These are phyloP conservation scores for Magallana gigas DNA, from an alignment of 1,140 invertebrate species.

Conservation along the genomic window DNA sequence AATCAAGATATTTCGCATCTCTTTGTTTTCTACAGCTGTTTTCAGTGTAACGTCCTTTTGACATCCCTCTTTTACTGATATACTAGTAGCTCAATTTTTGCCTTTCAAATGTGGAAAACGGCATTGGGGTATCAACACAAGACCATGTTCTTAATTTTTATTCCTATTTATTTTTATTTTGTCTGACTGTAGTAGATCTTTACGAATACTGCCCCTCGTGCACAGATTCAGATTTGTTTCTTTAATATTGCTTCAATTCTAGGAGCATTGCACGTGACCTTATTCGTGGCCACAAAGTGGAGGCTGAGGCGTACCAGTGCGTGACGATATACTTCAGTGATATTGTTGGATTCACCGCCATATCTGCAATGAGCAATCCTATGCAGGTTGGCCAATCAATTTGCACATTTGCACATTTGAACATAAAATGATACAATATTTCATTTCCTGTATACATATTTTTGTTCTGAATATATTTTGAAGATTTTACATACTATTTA, in stretches of 20 bases:
- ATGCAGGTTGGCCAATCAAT: conserved; percentile 60
- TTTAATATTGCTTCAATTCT: conserved; percentile 76
- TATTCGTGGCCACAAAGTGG: conserved; percentile 91
- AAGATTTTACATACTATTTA: neutral
- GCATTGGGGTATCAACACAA: too few relatives aligned
- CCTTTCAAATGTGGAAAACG: too few relatives aligned
- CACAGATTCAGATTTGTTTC: too few relatives aligned
- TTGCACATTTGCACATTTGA: neutral
- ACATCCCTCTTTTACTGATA: too few relatives aligned
- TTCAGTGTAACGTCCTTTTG: too few relatives aligned
- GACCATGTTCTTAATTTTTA: too few relatives aligned
- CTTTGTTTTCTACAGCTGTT: too few relatives aligned
- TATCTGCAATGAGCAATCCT: conserved; percentile 65
- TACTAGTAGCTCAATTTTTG: too few relatives aligned
- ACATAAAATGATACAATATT: neutral
- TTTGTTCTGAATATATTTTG: neutral
- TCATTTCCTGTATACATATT: neutral
- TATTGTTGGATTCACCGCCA: conserved; percentile 90
- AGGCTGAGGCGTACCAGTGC: conserved; percentile 91
- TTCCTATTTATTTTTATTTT: too few relatives aligned
- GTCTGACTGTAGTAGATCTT: too few relatives aligned
- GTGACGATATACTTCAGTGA: conserved; percentile 95
- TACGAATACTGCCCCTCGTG: too few relatives aligned
- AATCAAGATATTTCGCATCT: too few relatives aligned
- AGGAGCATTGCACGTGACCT: conserved; percentile 84